phyloP scores from a whole-genome alignment of 1,140 invertebrate species.

The Maconellicoccus hirsutus region DNA sequence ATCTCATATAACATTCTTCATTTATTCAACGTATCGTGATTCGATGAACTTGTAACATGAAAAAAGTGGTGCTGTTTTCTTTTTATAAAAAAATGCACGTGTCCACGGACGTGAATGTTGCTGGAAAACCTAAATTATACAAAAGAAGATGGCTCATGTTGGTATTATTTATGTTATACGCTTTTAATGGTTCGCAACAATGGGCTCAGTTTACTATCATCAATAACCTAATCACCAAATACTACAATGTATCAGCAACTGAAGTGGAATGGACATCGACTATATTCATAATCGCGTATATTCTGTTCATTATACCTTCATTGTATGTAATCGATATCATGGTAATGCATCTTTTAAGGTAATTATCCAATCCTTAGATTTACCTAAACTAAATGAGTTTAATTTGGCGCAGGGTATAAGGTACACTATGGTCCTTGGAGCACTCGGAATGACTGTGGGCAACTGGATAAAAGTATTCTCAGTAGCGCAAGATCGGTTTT shows the following conservation, averaged over 20 bases:
- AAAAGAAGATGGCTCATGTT: conserved; percentile 75
- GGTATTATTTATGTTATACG: conserved; percentile 75
- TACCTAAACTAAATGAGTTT: not conserved
- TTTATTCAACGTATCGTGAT: too few species aligned
- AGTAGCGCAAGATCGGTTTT: not conserved
- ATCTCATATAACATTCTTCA: too few species aligned
- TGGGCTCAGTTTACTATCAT: conserved; percentile 88
- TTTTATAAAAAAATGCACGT: too few species aligned
- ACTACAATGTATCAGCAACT: conserved; percentile 60
- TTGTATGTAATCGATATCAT: not conserved
- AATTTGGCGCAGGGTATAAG: not conserved
- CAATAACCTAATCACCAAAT: conserved; percentile 55
- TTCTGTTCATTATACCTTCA: not conserved
- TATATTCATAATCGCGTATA: conserved; percentile 39
- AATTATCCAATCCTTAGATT: not conserved
- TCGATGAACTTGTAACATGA: too few species aligned
- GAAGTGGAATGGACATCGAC: conserved; percentile 91
- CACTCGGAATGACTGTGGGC: not conserved
- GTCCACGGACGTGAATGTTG: not conserved
- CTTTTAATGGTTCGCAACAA: conserved; percentile 77
- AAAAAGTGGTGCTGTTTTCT: too few species aligned
- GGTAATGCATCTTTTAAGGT: too few species aligned
- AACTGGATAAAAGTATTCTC: conserved; percentile 5
- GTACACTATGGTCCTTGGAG: not conserved
- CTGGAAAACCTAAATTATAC: conserved; percentile 42